A percentile compares a stretch with the other conserved stretches of the same genome.
phyloP scores from a whole-genome alignment of 2,113 vertebrate species.

The Eonycteris spelaea region DNA sequence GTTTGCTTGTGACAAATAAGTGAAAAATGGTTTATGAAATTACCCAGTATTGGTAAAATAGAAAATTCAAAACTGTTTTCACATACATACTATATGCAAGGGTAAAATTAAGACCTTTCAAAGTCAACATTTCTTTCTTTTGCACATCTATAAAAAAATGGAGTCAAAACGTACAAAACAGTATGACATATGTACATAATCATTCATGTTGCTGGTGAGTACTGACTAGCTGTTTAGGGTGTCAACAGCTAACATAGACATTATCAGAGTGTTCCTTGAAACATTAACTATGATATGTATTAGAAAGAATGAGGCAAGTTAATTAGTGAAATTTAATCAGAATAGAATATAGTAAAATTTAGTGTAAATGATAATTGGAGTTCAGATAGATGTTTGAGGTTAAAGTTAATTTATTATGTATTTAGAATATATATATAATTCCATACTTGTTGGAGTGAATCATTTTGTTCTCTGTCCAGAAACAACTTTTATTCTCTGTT shows the following conservation, averaged over 20 bases:
- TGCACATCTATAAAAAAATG: background rate
- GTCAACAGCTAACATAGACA: background rate
- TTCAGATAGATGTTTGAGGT: background rate
- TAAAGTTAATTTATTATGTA: background rate
- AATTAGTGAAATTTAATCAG: background rate
- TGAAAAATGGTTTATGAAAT: background rate
- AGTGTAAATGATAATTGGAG: background rate
- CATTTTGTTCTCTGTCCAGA: background rate
- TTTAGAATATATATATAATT: background rate
- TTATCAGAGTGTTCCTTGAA: background rate
- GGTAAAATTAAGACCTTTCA: background rate
- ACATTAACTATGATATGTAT: background rate
- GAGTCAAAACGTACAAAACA: background rate
- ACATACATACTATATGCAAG: background rate
- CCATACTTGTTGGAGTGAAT: background rate
- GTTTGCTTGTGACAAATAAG: background rate
- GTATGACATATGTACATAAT: background rate
- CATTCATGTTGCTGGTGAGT: background rate
- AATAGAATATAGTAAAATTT: background rate
- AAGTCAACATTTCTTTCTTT: background rate
- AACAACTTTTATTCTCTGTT: background rate
- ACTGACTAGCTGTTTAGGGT: background rate
- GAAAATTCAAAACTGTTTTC: background rate
- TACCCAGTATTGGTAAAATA: background rate
- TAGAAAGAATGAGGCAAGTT: background rate